Evolutionary conservation across 2,113 vertebrate genomes (phyloP), one percentile per base, ranked within the genome.

Genomic region (Phrynosoma platyrhinos): DNA sequence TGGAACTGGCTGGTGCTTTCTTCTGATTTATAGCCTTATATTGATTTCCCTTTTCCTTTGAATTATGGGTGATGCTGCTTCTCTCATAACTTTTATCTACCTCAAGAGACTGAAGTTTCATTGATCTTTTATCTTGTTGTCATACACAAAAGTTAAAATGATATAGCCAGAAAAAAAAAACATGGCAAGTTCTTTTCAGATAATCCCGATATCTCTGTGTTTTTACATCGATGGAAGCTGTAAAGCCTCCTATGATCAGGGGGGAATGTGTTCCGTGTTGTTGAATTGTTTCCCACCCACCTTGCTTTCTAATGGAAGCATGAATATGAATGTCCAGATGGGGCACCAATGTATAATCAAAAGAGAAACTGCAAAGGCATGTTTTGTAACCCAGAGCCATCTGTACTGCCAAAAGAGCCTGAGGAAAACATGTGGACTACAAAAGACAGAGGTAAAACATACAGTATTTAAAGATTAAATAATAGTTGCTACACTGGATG

Each of bases 251-350:
- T 82, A 47, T 62, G 86, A 79, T 91, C 30, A 94, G 91, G 85
- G 79, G 86, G 88, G 79, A 86, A 91, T 6, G n/a, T 32, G 58
- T 20, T 91, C 47, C 88, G 77, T 94, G 69, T 89, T 69, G 52
- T 55, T 84, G 71, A 72, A 90, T 82, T 85, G 0, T 64, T 92
- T 78, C 71, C 93, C 94, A 72, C 30, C 81, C 93, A 94, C 81
- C 32, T 74, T 74, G 7, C 10, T 1, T 47, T 81, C 83, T 69
- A 84, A 58, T n/a, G 84, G 83, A 83, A 92, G 69, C 82, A 94
- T 92, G 91, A 93, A 93, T 94, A 94, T 91, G 92, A 94, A 95
- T 94, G 94, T 82, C 89, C 82, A 94, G 91, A 89, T 94, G 89
- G 55, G 83, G 66, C 20, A 84, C 66, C 90, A 75, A 86, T 81